Percentiles rank a stretch among this genome's conserved stretches.
Conservation (phyloP, 2,797 vertebrate genomes). For the Mormyrops attenuatus region DNA sequence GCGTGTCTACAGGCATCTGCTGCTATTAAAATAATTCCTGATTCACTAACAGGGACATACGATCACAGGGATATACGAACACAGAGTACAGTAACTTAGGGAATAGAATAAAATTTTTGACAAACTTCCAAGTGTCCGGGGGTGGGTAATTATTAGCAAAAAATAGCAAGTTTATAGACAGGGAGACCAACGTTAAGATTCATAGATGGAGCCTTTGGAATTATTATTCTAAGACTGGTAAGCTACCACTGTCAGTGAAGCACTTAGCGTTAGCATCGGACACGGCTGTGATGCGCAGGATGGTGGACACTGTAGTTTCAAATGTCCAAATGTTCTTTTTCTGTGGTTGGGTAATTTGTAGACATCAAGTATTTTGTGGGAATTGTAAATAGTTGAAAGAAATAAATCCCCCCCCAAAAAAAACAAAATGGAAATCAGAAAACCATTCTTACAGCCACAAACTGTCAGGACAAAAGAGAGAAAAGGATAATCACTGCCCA, state of each 20-base stretch:
- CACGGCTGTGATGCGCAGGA: not conserved
- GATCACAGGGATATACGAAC: no score
- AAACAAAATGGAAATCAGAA: conserved; percentile 8
- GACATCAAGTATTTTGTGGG: conserved; percentile 27
- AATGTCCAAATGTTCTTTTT: conserved; percentile 28
- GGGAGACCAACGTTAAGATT: not conserved
- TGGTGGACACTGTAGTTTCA: not conserved
- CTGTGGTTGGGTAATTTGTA: conserved; percentile 24
- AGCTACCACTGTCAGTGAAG: not conserved
- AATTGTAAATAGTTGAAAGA: conserved; percentile 37
- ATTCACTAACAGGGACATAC: not conserved
- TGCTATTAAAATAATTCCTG: not conserved
- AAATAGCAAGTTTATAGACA: not conserved
- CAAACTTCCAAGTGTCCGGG: not conserved
- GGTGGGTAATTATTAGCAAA: not conserved
- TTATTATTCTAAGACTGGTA: conserved; percentile 20
- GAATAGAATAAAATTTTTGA: not conserved
- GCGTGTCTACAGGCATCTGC: not conserved
- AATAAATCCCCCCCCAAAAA: not conserved
- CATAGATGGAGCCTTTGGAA: not conserved
- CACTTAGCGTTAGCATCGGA: not conserved
- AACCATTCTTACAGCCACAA: conserved; percentile 29
- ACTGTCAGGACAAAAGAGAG: conserved; percentile 22
- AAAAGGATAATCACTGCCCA: conserved; percentile 39
- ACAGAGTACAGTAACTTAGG: not conserved